A percentile compares a stretch with the other conserved stretches of the same genome.
Evolutionary conservation across 2,797 vertebrate species (phyloP).

Genomic region (Syndactyla subalaris): DNA sequence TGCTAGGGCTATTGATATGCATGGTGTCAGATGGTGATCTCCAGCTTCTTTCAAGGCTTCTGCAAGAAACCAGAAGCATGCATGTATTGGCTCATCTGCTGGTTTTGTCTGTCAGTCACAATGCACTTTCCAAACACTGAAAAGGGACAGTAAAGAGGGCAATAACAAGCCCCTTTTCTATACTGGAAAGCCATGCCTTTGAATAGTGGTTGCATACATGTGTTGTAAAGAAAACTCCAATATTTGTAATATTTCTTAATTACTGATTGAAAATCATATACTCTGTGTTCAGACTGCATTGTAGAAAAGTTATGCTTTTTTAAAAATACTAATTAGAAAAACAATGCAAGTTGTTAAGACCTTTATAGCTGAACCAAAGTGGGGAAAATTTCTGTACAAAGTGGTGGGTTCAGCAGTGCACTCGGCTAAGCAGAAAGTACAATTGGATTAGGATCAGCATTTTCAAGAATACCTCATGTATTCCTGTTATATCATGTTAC

Average conservation of each 20-base stretch:
- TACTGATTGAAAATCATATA: not conserved
- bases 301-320: not conserved
- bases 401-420: not conserved
- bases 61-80: not conserved
- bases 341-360: not conserved
- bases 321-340: not conserved
- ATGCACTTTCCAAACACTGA: not conserved
- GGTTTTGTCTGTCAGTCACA: not conserved
- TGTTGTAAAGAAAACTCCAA: not conserved
- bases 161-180: not conserved
- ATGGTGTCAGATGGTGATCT: not conserved
- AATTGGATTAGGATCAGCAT: not conserved
- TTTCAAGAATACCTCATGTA: not conserved
- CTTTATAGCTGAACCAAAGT: not conserved
- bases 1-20: fast-evolving
- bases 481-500: not conserved
- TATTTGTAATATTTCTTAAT: not conserved
- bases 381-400: not conserved
- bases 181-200: not conserved
- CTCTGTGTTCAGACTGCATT: not conserved
- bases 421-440: not conserved
- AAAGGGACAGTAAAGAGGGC: not conserved
- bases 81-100: not conserved
- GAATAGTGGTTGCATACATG: fast-evolving
- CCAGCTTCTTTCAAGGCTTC: not conserved